Base-by-base conservation (phyloP, 1,140 invertebrate genomes). In the Liolophura sinensis region DNA sequence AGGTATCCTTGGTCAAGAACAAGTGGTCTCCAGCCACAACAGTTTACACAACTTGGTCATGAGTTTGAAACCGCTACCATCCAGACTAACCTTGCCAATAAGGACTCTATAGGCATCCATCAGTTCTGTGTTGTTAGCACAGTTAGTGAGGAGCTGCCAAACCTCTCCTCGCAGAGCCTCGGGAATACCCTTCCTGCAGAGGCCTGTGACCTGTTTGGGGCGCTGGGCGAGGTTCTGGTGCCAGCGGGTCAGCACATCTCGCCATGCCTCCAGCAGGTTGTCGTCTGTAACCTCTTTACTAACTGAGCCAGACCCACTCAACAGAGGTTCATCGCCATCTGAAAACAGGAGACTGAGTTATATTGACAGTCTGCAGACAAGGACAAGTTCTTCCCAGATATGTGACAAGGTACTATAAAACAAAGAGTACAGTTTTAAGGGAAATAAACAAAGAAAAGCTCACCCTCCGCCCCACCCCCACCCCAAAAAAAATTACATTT, bases 141-240 rank as follows among this genome's bases (percentile, higher is more conserved):
- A 91, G 63, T 92, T 92, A 48, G 95, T 92, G 65, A 99, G 86
- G 61, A 97, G 88, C 78, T 97, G 94, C 97, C 97, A 99, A 22
- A 99, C 95, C 86, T 98, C 95, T 0, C 95, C 96, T 55, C 98
- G 87, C 3, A 99, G 86, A 1, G 96, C 94, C 85, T 99, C 96
- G 0, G 97, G 97, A 65, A 99, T 92, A 25, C 78, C 77, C 62
- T 82, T 88, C 65, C 90, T 90, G 0, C 97, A 78, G 59, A 85
- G 68, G 18, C 73, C 69, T 11, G 74, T 70, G 6, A 83, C 76
- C 72, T 81, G 79, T 66, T 79, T 80, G 5, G 82, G 82, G 59
- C 78, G 73, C 63, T 74, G 68, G 5, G 73, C 58, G n/a, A 84
- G 71, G 61, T 82, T 81, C 60, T 80, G 78, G 48, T 83, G 82